phyloP scores from a whole-genome alignment of 2,888 invertebrate species.

The Nemurella pictetii region DNA sequence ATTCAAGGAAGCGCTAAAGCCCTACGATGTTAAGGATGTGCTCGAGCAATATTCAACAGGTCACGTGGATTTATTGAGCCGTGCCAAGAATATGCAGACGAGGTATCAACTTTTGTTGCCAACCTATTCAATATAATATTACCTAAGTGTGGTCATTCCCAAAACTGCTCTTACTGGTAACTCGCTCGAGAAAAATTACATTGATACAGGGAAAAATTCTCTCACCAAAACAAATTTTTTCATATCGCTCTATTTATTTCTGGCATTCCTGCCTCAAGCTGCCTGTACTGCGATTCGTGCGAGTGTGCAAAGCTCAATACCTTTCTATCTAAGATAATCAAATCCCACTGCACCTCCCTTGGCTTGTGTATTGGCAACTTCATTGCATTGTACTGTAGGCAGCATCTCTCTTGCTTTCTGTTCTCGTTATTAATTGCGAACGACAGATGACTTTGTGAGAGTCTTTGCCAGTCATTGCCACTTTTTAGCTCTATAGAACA shows the following conservation, averaged over 20 bases:
- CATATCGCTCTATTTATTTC: too few species aligned
- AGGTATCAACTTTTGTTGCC: conserved; percentile 61
- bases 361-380: not conserved
- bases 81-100: conserved; percentile 89
- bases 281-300: too few species aligned
- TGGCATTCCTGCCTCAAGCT: not conserved
- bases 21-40: conserved; percentile 96
- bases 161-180: not conserved
- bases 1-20: conserved; percentile 93
- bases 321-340: not conserved
- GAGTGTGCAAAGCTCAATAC: not conserved
- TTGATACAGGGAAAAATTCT: not conserved
- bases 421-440: not conserved
- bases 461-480: not conserved
- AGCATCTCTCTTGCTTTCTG: not conserved
- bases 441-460: not conserved
- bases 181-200: not conserved
- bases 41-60: conserved; percentile 94
- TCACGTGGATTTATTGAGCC: conserved; percentile 86
- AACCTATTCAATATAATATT: conserved; percentile 40
- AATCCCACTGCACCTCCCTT: not conserved
- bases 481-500: not conserved
- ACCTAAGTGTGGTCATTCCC: conserved; percentile 20
- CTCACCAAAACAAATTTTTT: not conserved
- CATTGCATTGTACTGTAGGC: not conserved